phyloP scores from a whole-genome alignment of 2,113 vertebrate species.

The Suricata suricatta region DNA sequence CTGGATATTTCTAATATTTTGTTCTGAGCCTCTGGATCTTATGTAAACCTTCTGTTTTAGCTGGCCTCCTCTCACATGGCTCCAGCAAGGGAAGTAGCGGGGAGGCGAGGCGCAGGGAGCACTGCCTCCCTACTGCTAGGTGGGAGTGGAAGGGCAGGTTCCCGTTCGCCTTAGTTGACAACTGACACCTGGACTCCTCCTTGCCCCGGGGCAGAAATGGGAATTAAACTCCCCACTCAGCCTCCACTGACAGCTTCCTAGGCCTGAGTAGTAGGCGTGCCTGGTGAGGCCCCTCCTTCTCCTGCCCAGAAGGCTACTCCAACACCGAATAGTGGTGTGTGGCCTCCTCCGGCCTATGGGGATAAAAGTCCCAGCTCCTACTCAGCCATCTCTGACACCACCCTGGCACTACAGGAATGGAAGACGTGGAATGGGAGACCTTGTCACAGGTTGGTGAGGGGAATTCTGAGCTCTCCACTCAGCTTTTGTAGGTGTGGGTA shows the following conservation, averaged over 20 bases:
- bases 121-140: not conserved
- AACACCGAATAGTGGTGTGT: not conserved
- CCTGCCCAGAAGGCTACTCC: not conserved
- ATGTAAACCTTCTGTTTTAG: not conserved
- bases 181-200: not conserved
- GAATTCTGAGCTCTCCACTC: not conserved
- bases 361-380: not conserved
- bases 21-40: not conserved
- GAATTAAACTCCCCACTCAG: no score
- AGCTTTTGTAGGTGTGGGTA: not conserved
- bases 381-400: not conserved
- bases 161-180: not conserved
- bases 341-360: rapidly evolving
- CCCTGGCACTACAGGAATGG: not conserved
- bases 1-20: not conserved
- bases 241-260: not conserved
- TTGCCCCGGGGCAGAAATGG: not conserved
- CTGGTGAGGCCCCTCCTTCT: not conserved
- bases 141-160: not conserved
- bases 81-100: not conserved
- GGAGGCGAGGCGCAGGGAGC: no score
- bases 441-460: not conserved
- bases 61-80: not conserved
- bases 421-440: no score
- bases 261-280: no score